These are phyloP conservation scores for Balaenoptera acutorostrata DNA, from an alignment of 2,113 vertebrate genomes.

Conservation along the genomic window DNA sequence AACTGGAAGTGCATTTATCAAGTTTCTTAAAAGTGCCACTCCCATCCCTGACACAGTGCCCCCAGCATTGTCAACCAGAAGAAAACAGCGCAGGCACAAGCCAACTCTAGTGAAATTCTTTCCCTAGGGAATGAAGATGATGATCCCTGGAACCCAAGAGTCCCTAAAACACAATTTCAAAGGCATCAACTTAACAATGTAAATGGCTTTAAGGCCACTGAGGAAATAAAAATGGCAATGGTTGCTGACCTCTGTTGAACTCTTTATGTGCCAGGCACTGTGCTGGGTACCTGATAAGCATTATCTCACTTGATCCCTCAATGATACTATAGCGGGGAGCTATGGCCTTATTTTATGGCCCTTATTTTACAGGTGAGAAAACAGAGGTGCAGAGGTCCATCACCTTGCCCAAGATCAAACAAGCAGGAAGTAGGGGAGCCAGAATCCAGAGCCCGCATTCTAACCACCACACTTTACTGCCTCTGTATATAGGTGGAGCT, in stretches of 20 bases:
- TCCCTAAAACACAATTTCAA: slow-evolving; percentile 21
- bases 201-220: not conserved
- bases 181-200: not conserved
- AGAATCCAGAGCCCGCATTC: not conserved
- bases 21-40: not conserved
- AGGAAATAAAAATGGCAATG: not conserved
- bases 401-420: not conserved
- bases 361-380: not conserved
- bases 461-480: not conserved
- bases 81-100: not conserved
- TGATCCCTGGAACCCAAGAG: not conserved
- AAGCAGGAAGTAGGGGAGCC: not conserved
- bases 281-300: not conserved
- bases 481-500: not conserved
- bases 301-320: not conserved
- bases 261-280: not conserved
- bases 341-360: not conserved
- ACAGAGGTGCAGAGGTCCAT: not conserved
- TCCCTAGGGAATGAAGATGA: not conserved
- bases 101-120: not conserved
- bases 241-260: not conserved
- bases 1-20: not conserved
- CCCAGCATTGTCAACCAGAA: not conserved
- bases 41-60: not conserved
- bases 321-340: not conserved